A percentile compares a stretch with the other conserved stretches of the same genome.
Evolutionary conservation across 1,140 invertebrate genomes (phyloP).

Genomic region (Rhizoglyphus robini): DNA sequence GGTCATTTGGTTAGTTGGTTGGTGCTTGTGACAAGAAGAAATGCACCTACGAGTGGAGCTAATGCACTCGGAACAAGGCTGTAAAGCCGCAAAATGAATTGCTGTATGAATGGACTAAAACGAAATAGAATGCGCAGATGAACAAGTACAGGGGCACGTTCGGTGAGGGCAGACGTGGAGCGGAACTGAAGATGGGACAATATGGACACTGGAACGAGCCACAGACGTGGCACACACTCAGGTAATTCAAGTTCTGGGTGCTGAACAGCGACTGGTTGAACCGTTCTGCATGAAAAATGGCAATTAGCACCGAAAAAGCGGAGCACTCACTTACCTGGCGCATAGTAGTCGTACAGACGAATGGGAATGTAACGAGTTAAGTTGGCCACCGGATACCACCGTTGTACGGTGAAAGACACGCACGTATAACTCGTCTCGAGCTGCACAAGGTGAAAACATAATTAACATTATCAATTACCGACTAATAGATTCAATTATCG

Average conservation of each 20-base stretch:
- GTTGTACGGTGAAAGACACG: conserved; percentile 75
- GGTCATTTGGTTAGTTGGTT: too few relatives aligned
- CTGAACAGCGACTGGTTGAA: conserved; percentile 90
- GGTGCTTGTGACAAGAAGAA: too few relatives aligned
- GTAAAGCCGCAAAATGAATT: too few relatives aligned
- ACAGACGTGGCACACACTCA: conserved; percentile 96
- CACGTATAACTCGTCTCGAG: conserved; percentile 67
- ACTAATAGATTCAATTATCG: not conserved
- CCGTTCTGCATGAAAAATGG: conserved; percentile 47
- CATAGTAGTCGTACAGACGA: conserved; percentile 87
- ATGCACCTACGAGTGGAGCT: too few relatives aligned
- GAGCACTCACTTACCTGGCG: conserved; percentile 54
- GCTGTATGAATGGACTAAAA: not conserved
- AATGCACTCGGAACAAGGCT: too few relatives aligned
- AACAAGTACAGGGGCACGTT: too few relatives aligned
- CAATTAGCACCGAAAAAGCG: not conserved
- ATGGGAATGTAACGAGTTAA: conserved; percentile 81
- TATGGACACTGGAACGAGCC: conserved; percentile 95
- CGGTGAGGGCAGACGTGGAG: not conserved
- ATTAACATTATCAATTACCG: conserved; percentile 1
- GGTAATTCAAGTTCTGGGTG: conserved; percentile 64
- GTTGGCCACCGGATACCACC: conserved; percentile 92
- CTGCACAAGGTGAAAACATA: conserved; percentile 34
- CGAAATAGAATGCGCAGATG: not conserved
- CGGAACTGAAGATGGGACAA: conserved; percentile 68